Percentiles rank a stretch among this genome's conserved stretches.
Conservation (phyloP, 1,140 invertebrate species). For the Cyclina sinensis region DNA sequence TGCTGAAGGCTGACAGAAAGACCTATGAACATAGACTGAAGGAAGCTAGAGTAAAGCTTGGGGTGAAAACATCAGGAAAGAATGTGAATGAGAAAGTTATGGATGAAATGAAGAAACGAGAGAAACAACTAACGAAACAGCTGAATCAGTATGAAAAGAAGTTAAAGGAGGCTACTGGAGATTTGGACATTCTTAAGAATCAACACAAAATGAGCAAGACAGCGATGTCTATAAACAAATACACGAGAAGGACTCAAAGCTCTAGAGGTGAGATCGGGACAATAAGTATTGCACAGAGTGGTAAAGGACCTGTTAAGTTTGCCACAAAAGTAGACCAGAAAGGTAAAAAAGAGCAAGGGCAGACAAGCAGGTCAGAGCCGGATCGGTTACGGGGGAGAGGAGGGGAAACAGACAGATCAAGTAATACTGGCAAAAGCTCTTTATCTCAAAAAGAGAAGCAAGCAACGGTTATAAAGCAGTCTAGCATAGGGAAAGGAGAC, state of each 20-base stretch:
- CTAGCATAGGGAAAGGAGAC: slow-evolving; percentile 19
- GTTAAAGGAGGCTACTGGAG: slow-evolving; percentile 23
- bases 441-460: background rate
- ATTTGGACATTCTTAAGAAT: slow-evolving; percentile 55
- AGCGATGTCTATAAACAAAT: slow-evolving; percentile 61
- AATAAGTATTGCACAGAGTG: slow-evolving; percentile 48
- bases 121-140: slow-evolving; percentile 39
- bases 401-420: slow-evolving; percentile 15
- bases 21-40: slow-evolving; percentile 53
- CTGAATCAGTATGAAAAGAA: slow-evolving; percentile 52
- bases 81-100: slow-evolving; percentile 43
- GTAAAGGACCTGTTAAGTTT: slow-evolving; percentile 40
- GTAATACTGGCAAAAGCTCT: background rate
- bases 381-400: background rate
- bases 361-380: background rate
- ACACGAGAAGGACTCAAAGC: slow-evolving; percentile 44
- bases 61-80: slow-evolving; percentile 43
- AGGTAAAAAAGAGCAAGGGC: background rate
- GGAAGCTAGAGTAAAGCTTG: slow-evolving; percentile 43
- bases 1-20: slow-evolving; percentile 51
- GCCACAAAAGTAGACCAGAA: slow-evolving; percentile 21
- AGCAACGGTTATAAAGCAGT: background rate
- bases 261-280: background rate
- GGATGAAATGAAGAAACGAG: slow-evolving; percentile 28
- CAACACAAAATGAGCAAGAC: slow-evolving; percentile 67